phyloP scores from a whole-genome alignment of 2,888 invertebrate genomes.

The Aspidiotus destructor region DNA sequence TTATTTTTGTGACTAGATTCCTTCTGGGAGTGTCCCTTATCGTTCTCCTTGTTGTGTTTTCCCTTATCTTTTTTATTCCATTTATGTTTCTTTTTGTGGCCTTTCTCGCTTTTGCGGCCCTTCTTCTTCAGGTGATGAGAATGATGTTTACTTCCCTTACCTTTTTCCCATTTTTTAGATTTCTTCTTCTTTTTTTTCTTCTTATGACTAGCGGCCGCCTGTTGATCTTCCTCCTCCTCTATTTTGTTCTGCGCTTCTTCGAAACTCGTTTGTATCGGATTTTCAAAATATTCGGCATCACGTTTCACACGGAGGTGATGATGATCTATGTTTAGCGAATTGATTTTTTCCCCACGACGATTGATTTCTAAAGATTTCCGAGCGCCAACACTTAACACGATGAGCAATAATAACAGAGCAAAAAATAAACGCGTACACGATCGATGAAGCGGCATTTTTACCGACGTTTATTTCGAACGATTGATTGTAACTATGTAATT shows the following conservation, averaged over 20 bases:
- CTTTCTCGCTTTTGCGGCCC: constrained; percentile 69
- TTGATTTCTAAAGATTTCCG: constrained; percentile 6
- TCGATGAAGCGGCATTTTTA: constrained; percentile 20
- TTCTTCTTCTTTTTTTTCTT: constrained; percentile 39
- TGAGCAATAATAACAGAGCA: constrained; percentile 14
- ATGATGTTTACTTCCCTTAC: constrained; percentile 61
- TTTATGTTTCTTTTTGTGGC: constrained; percentile 64
- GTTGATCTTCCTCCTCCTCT: constrained; percentile 28
- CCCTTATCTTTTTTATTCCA: constrained; percentile 71
- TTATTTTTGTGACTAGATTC: constrained; percentile 54
- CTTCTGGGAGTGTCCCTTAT: constrained; percentile 57
- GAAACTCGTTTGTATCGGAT: neutral
- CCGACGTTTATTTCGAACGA: constrained; percentile 14
- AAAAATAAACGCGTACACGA: neutral
- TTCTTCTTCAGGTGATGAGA: constrained; percentile 58
- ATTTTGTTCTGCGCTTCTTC: neutral
- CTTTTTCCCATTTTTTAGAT: constrained; percentile 40
- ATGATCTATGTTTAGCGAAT: constrained; percentile 40
- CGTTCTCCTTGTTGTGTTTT: constrained; percentile 64
- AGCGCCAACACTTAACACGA: constrained; percentile 9
- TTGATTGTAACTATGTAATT: constrained; percentile 15
- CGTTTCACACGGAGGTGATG: constrained; percentile 43
- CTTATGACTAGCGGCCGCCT: constrained; percentile 42
- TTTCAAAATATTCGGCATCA: constrained; percentile 17
- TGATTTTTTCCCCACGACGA: constrained; percentile 35